Percentiles rank a stretch among this genome's conserved stretches.
Evolutionary conservation across 2,888 invertebrate species (phyloP).

Genomic region (Clistopyga incitator): DNA sequence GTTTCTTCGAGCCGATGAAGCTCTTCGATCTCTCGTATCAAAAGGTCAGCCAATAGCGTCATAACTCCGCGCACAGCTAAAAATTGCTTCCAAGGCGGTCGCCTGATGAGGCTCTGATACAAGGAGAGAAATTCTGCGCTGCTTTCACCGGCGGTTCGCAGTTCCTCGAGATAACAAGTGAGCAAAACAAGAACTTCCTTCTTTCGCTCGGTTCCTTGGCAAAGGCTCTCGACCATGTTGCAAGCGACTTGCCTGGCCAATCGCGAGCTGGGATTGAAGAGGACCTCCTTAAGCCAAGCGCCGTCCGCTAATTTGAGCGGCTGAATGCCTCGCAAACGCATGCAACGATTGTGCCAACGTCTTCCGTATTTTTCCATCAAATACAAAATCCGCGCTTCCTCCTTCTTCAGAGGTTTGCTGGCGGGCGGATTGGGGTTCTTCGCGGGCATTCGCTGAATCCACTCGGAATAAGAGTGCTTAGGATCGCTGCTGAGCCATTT

Average conservation of each 20-base stretch:
- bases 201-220: constrained; percentile 89
- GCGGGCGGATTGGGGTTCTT: constrained; percentile 79
- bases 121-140: constrained; percentile 95
- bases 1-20: constrained; percentile 96
- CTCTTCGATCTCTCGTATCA: constrained; percentile 95
- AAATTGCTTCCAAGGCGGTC: constrained; percentile 97
- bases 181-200: constrained; percentile 93
- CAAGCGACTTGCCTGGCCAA: constrained; percentile 95
- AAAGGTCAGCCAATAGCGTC: constrained; percentile 92
- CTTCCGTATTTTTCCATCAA: constrained; percentile 91
- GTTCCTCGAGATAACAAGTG: constrained; percentile 94
- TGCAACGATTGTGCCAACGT: constrained; percentile 86
- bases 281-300: constrained; percentile 95
- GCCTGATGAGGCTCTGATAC: constrained; percentile 93
- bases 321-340: constrained; percentile 85
- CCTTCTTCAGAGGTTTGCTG: constrained; percentile 78
- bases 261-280: constrained; percentile 96
- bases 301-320: constrained; percentile 88
- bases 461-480: constrained; percentile 89
- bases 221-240: constrained; percentile 93
- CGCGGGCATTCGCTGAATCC: constrained; percentile 88
- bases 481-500: constrained; percentile 91
- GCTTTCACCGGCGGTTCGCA: constrained; percentile 95
- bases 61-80: constrained; percentile 95
- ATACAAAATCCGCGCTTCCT: constrained; percentile 85